Evolutionary conservation across 2,797 vertebrate species (phyloP).

Genomic region (Darevskia nairensis): DNA sequence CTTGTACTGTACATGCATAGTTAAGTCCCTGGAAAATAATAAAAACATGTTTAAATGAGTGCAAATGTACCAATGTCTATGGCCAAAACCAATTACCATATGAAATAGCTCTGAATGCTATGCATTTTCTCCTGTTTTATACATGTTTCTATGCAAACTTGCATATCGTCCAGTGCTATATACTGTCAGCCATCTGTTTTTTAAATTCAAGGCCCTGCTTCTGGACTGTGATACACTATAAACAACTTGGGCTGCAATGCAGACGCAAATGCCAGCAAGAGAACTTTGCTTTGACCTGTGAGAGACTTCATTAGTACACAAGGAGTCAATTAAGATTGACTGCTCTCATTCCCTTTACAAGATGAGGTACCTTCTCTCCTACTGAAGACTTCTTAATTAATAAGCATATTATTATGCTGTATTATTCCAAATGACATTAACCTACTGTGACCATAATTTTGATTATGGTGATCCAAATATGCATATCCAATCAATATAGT

Average conservation of each 20-base stretch:
- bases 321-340: background rate
- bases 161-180: background rate
- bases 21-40: background rate
- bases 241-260: background rate
- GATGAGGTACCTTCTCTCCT: too few relatives aligned
- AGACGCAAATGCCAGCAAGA: background rate
- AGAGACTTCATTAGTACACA: background rate
- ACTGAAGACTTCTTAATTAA: background rate
- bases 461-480: background rate
- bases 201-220: background rate
- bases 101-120: background rate
- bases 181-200: background rate
- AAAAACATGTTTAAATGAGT: background rate
- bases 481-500: background rate
- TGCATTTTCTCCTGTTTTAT: background rate
- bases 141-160: background rate
- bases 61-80: background rate
- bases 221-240: background rate
- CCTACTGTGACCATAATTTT: background rate
- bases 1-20: background rate
- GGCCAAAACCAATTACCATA: background rate
- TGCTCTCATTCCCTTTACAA: background rate
- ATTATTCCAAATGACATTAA: background rate
- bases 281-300: background rate
- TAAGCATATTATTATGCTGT: background rate